Percentiles rank a stretch among this genome's conserved stretches.
These are phyloP conservation scores for Fragum whitleyi DNA, from an alignment of 2,888 invertebrate species.

Conservation along the genomic window DNA sequence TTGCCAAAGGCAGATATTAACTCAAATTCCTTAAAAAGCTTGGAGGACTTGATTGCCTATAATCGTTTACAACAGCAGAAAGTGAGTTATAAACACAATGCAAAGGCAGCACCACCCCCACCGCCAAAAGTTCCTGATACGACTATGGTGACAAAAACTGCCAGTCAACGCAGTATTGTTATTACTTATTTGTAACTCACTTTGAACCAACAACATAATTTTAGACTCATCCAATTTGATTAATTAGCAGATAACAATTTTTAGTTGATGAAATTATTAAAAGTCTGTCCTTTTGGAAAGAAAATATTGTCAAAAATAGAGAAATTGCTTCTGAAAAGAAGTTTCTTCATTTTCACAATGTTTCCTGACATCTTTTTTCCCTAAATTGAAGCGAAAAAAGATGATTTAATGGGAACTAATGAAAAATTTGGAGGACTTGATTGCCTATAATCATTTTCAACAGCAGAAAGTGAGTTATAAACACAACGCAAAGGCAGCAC, in stretches of 20 bases:
- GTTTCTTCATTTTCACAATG: slow-evolving; percentile 6
- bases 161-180: slow-evolving; percentile 68
- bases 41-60: slow-evolving; percentile 63
- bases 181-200: slow-evolving; percentile 68
- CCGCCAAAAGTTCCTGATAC: slow-evolving; percentile 41
- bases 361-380: too few species aligned
- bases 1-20: slow-evolving; percentile 53
- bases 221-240: not conserved
- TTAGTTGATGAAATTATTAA: not conserved
- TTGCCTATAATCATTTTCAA: slow-evolving; percentile 53
- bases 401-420: too few species aligned
- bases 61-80: slow-evolving; percentile 60
- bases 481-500: slow-evolving; percentile 43
- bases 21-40: slow-evolving; percentile 68
- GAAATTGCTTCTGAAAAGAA: not conserved
- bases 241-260: not conserved
- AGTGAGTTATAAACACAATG: slow-evolving; percentile 48
- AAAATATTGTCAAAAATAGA: not conserved
- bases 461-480: slow-evolving; percentile 60
- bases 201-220: not conserved
- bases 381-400: too few species aligned
- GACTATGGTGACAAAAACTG: slow-evolving; percentile 52
- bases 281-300: not conserved
- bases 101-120: slow-evolving; percentile 52
- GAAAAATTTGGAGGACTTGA: slow-evolving; percentile 66